phyloP scores from a whole-genome alignment of 1,140 invertebrate genomes.

The Dolichoris vasculosae region DNA sequence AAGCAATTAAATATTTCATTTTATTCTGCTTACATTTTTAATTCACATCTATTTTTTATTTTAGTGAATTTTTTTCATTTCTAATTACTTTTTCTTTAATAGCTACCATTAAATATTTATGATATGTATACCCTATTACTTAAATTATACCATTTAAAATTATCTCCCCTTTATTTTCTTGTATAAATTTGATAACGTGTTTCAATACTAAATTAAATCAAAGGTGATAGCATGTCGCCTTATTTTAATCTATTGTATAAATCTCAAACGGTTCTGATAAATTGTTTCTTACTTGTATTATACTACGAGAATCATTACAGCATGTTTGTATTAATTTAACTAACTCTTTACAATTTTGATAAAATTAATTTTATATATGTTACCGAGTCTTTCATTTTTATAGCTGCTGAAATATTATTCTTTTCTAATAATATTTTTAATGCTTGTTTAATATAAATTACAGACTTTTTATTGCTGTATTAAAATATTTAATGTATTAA shows the following conservation, averaged over 20 bases:
- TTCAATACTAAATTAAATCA: conserved; percentile 8
- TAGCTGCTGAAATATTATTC: too few species aligned
- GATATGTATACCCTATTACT: background rate
- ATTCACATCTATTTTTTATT: background rate
- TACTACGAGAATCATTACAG: background rate
- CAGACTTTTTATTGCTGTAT: too few species aligned
- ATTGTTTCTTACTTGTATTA: background rate
- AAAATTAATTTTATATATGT: too few species aligned
- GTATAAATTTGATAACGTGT: conserved; percentile 1
- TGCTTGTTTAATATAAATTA: too few species aligned
- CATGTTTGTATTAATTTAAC: background rate
- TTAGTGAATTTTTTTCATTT: background rate
- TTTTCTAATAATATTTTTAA: too few species aligned
- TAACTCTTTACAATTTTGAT: background rate
- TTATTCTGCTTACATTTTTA: background rate
- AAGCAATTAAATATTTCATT: background rate
- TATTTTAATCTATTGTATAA: conserved; percentile 10
- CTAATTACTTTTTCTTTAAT: background rate
- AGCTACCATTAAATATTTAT: background rate
- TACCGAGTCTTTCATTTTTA: too few species aligned
- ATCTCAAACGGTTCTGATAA: background rate
- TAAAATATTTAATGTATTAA: too few species aligned
- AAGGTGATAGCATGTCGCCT: background rate
- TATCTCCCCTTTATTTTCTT: background rate
- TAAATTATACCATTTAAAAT: conserved; percentile 10